Base-by-base conservation (phyloP, 2,888 invertebrate genomes). In the Entomobrya proxima region DNA sequence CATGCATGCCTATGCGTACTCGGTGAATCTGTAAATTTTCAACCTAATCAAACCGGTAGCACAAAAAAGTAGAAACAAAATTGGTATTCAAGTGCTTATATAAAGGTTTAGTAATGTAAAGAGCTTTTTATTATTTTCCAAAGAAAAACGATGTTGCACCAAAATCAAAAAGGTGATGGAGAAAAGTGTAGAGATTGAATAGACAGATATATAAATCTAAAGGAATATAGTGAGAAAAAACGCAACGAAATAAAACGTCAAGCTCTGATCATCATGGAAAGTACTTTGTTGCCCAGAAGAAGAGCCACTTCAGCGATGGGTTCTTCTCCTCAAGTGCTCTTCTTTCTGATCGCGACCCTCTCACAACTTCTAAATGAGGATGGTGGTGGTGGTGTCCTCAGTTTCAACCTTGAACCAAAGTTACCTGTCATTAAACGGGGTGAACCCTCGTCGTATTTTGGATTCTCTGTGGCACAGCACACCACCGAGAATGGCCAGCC, bases 391-490 rank as follows among this genome's bases (percentile, higher is more conserved):
- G 81, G 85, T 80, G 88, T 86, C 83, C 81, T 86, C 75, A 87
- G 87, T 55, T 96, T 95, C 92, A 97, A 96, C 93, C 94, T 96
- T 92, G 96, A 97, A 93, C 94, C 95, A 91, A 94, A 94, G 89
- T 95, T 95, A 90, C 95, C 95, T 92, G 94, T 95, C 86, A 93
- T 94, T 91, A 95, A 96, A 92, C 93, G 93, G 89, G 95, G 95
- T 82, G 93, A 93, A 86, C 92, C 92, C 78, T 94, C 94, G 87
- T 95, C 96, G 89, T 96, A 96, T 95, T 97, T 97, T 93, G 97
- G 97, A 91, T 97, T 96, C 93, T 95, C 96, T 89, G 95, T 97
- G 89, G 96, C 96, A 64, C 93, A 95, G 87, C 96, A 97, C 91
- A 94, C 94, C 90, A 88, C 90, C 32, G 81, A 86, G 35, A 81